Percentiles rank a stretch among this genome's conserved stretches.
Evolutionary conservation across 92 coral and sea anemone genomes (phyloP).

Genomic region (Parazoanthus darwini): DNA sequence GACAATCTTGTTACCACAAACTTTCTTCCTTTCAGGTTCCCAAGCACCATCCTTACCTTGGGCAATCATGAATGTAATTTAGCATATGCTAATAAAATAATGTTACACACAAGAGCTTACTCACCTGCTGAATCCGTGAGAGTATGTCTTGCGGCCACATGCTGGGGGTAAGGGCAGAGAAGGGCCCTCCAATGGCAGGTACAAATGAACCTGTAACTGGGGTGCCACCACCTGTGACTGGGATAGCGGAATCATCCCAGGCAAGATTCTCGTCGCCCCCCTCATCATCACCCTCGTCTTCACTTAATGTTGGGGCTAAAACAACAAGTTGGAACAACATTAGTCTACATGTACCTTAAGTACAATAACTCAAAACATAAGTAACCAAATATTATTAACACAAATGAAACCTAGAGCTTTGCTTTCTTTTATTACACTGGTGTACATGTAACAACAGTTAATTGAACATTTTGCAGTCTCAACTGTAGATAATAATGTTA

Average conservation of each 20-base stretch:
- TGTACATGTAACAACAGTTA: too few relatives aligned
- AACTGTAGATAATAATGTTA: too few relatives aligned
- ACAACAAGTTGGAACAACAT: background rate
- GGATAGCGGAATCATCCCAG: slow-evolving; percentile 98
- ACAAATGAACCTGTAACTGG: slow-evolving; percentile 96
- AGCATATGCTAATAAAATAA: too few relatives aligned
- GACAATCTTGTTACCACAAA: too few relatives aligned
- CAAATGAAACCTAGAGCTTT: too few relatives aligned
- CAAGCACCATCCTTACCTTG: too few relatives aligned
- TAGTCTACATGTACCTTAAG: too few relatives aligned
- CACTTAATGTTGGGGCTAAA: slow-evolving; percentile 88
- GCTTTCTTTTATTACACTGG: too few relatives aligned
- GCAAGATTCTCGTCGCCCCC: slow-evolving; percentile 80
- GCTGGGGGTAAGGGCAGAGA: slow-evolving; percentile 98
- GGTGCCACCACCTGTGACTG: slow-evolving; percentile 83
- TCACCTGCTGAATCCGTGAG: slow-evolving; percentile 97
- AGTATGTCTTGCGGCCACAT: slow-evolving; percentile 99
- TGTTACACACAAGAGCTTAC: too few relatives aligned
- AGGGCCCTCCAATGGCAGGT: slow-evolving; percentile 98
- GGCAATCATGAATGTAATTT: too few relatives aligned
- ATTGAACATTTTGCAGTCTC: too few relatives aligned
- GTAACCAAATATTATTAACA: background rate
- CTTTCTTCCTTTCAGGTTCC: background rate
- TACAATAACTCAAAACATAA: background rate
- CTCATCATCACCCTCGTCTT: slow-evolving; percentile 88